These are phyloP conservation scores for Pipistrellus pipistrellus DNA, from an alignment of 2,797 vertebrate genomes.

Conservation along the genomic window DNA sequence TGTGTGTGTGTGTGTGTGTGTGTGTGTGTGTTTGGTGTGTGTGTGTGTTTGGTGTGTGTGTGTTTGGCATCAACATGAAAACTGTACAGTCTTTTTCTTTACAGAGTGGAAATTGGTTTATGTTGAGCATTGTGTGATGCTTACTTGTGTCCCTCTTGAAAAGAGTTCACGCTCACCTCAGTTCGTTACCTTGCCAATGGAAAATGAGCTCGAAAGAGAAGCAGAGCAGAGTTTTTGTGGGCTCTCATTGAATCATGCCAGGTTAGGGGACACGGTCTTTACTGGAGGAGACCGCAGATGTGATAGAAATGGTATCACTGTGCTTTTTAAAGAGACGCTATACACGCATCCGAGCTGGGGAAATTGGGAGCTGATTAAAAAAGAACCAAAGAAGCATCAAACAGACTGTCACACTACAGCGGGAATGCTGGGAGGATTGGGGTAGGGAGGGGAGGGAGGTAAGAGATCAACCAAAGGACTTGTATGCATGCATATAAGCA, in stretches of 20 bases:
- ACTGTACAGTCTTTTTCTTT: neutral
- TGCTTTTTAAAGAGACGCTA: neutral
- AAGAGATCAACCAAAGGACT: no score
- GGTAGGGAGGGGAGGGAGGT: no score
- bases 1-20: no score
- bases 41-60: no score
- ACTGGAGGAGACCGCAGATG: neutral
- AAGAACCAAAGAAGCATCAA: neutral
- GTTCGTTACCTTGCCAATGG: conserved; percentile 36
- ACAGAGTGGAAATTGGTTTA: neutral
- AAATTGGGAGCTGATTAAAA: conserved; percentile 22
- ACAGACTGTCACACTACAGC: no score
- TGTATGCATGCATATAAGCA: no score
- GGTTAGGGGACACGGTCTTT: conserved; percentile 29
- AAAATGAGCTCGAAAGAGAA: neutral
- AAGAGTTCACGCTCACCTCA: neutral
- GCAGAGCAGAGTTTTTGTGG: neutral
- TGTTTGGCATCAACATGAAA: neutral
- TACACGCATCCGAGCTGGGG: neutral
- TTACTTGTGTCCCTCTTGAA: conserved; percentile 1
- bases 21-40: no score
- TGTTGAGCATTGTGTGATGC: neutral
- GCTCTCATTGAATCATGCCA: neutral
- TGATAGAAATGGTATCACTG: conserved; percentile 1
- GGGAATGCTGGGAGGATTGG: no score